Conservation (phyloP, 2,888 invertebrate species). For the Adelognathus sp. region DNA sequence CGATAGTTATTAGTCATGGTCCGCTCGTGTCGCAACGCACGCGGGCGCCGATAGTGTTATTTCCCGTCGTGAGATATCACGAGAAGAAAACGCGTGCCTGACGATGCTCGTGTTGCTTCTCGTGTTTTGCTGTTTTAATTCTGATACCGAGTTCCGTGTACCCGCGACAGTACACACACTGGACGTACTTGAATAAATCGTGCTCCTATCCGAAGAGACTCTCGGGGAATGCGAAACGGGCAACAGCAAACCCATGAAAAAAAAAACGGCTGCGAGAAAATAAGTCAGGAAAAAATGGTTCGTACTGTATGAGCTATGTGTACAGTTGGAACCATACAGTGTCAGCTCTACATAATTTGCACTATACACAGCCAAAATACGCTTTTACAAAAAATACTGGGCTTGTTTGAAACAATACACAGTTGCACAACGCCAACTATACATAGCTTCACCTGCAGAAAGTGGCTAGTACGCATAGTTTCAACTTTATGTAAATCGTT, state of each 20-base stretch:
- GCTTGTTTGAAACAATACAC: no score
- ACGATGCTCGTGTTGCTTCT: slow-evolving; percentile 29
- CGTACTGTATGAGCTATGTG: background rate
- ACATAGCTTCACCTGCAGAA: no score
- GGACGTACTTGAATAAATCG: slow-evolving; percentile 40
- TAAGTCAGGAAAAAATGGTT: background rate
- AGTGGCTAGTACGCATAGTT: no score
- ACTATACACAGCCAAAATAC: no score
- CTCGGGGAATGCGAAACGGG: slow-evolving; percentile 35
- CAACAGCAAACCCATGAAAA: slow-evolving; percentile 27
- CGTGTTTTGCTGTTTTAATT: slow-evolving; percentile 16
- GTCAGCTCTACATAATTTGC: no score
- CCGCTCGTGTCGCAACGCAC: slow-evolving; percentile 54
- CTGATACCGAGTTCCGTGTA: slow-evolving; percentile 23
- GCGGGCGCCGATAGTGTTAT: slow-evolving; percentile 40
- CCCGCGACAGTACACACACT: background rate
- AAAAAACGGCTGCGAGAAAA: background rate
- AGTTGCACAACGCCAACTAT: no score
- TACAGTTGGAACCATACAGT: no score
- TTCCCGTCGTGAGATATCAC: slow-evolving; percentile 20
- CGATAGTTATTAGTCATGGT: slow-evolving; percentile 60
- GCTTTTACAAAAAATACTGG: no score
- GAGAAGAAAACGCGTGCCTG: slow-evolving; percentile 34
- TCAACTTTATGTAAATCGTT: no score
- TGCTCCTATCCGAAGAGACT: background rate